These are phyloP conservation scores for Oxyscelio sp. DNA, from an alignment of 2,888 invertebrate species.

Conservation along the genomic window DNA sequence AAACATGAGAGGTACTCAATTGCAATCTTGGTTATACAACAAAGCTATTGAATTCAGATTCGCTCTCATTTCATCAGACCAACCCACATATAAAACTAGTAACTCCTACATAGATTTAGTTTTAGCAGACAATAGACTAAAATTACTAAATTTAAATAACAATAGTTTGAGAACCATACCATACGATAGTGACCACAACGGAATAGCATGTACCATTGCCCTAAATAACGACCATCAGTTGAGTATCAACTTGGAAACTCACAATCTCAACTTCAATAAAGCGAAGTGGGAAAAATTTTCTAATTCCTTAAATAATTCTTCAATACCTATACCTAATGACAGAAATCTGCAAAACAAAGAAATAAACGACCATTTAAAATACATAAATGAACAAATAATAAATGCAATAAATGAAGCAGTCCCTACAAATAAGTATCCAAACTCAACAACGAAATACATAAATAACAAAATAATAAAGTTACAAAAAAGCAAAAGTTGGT, in stretches of 20 bases:
- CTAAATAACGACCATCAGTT: not conserved
- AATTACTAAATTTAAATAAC: not conserved
- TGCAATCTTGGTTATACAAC: conserved; percentile 18
- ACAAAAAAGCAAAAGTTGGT: conserved; percentile 11
- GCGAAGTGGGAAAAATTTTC: conserved; percentile 52
- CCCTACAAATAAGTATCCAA: not conserved
- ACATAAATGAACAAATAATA: not conserved
- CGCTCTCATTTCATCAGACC: not conserved
- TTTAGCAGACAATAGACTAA: conserved; percentile 31
- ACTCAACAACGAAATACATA: conserved; percentile 26
- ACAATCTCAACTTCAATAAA: conserved; percentile 31
- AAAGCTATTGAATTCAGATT: conserved; percentile 26
- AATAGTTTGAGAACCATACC: conserved; percentile 37
- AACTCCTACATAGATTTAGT: conserved; percentile 53
- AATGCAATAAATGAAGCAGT: conserved; percentile 18
- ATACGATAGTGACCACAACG: conserved; percentile 59
- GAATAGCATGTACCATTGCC: not conserved
- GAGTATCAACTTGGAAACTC: no score
- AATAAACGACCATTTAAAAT: conserved; percentile 6
- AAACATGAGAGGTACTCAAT: conserved; percentile 40
- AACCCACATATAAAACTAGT: conserved; percentile 22
- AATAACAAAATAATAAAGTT: conserved; percentile 36
- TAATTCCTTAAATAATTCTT: not conserved
- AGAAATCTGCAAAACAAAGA: conserved; percentile 11
- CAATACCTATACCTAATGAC: not conserved